phyloP scores from a whole-genome alignment of 2,113 vertebrate species.

The Cheilinus undulatus region DNA sequence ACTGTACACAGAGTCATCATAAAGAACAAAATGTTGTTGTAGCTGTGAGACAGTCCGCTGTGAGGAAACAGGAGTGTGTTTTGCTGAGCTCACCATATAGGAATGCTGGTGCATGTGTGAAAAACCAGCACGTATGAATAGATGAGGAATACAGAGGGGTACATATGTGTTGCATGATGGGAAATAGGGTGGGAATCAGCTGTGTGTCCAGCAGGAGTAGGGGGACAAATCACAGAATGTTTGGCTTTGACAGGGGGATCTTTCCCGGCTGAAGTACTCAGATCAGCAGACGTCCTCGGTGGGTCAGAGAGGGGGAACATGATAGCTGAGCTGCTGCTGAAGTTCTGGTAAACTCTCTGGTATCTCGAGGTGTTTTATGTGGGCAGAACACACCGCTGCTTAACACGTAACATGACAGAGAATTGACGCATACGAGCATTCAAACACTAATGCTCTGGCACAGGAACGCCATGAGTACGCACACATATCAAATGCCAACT shows the following conservation, averaged over 20 bases:
- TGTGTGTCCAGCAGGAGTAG: constrained; percentile 57
- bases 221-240: constrained; percentile 63
- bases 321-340: constrained; percentile 43
- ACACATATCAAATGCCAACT: background rate
- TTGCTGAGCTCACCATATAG: constrained; percentile 71
- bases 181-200: constrained; percentile 67
- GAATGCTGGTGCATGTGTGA: constrained; percentile 64
- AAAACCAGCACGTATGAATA: constrained; percentile 17
- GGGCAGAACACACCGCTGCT: constrained; percentile 59
- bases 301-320: constrained; percentile 58
- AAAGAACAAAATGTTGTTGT: constrained; percentile 30
- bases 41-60: constrained; percentile 17
- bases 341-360: constrained; percentile 61
- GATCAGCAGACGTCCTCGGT: constrained; percentile 51
- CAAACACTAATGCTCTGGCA: background rate
- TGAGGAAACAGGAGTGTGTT: constrained; percentile 35
- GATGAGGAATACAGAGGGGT: constrained; percentile 4
- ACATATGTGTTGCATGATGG: constrained; percentile 7
- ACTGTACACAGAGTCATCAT: background rate
- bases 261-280: constrained; percentile 41
- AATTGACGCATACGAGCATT: constrained; percentile 1
- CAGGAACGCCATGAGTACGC: background rate
- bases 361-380: constrained; percentile 59
- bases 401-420: constrained; percentile 30
- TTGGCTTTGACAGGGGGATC: constrained; percentile 54